Evolutionary conservation across 1,140 invertebrate species (phyloP).

Genomic region (Argopecten irradians): DNA sequence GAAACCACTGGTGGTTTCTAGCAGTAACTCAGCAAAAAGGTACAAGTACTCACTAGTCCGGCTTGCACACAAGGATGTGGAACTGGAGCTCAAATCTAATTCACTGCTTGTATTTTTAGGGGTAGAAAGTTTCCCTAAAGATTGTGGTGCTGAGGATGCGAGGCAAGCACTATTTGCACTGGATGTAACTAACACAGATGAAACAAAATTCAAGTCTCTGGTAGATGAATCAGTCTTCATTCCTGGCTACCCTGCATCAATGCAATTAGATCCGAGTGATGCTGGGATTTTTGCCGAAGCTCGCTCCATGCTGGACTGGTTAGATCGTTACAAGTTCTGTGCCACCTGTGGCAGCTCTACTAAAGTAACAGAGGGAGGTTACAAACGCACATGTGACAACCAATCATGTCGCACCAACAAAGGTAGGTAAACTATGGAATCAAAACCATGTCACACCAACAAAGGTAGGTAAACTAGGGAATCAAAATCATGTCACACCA

Average conservation of each 20-base stretch:
- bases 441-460: too few relatives aligned
- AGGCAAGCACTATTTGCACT: constrained; percentile 70
- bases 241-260: constrained; percentile 57
- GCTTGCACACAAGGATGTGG: constrained; percentile 63
- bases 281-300: constrained; percentile 75
- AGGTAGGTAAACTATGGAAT: constrained; percentile 58
- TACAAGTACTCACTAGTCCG: constrained; percentile 57
- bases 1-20: constrained; percentile 53
- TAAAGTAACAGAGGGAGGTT: constrained; percentile 72
- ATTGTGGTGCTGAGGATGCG: constrained; percentile 37
- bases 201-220: constrained; percentile 49
- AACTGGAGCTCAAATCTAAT: constrained; percentile 52
- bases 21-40: constrained; percentile 32
- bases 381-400: constrained; percentile 73
- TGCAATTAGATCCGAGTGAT: constrained; percentile 65
- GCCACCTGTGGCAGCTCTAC: constrained; percentile 76
- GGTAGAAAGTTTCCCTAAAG: constrained; percentile 53
- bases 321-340: constrained; percentile 77
- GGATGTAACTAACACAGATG: constrained; percentile 58
- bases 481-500: too few relatives aligned
- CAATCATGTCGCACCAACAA: constrained; percentile 68
- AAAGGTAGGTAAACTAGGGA: too few relatives aligned
- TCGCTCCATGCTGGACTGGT: constrained; percentile 77
- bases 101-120: constrained; percentile 67
- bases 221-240: constrained; percentile 56